These are phyloP conservation scores for Pycnonotus jocosus DNA, from an alignment of 2,113 vertebrate species.

Conservation along the genomic window DNA sequence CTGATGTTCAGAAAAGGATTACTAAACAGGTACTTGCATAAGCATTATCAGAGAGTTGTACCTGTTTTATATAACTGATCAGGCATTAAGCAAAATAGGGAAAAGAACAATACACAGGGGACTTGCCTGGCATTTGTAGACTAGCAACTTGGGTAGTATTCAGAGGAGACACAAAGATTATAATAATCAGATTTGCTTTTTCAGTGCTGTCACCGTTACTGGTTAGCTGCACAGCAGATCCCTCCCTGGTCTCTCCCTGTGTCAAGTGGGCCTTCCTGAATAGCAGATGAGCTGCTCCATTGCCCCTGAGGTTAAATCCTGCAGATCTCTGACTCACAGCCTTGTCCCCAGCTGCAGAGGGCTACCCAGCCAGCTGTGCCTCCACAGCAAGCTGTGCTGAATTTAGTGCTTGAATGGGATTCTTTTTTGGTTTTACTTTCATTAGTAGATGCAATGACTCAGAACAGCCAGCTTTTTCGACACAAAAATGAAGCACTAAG, in stretches of 20 bases:
- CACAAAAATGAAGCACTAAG: neutral
- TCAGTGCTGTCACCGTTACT: neutral
- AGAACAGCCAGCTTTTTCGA: neutral
- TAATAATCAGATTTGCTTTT: constrained; percentile 4
- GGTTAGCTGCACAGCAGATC: neutral
- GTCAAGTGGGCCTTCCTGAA: neutral
- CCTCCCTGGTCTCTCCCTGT: neutral
- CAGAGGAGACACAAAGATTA: constrained; percentile 4
- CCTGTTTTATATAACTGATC: constrained; percentile 30
- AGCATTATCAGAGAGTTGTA: constrained; percentile 13
- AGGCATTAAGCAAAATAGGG: constrained; percentile 1
- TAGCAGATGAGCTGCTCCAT: neutral
- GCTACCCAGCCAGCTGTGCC: neutral
- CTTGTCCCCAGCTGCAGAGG: neutral
- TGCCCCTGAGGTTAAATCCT: neutral
- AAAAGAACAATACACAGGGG: constrained; percentile 4
- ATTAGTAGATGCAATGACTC: neutral
- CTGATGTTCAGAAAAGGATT: constrained; percentile 25
- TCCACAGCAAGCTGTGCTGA: neutral
- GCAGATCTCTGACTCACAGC: neutral
- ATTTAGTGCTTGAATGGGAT: neutral
- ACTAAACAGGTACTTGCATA: constrained; percentile 44
- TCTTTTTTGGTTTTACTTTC: neutral
- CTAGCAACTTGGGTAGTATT: neutral
- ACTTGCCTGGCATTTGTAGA: neutral